Conservation (phyloP, 2,888 invertebrate genomes). For the Andricus quercusramuli region DNA sequence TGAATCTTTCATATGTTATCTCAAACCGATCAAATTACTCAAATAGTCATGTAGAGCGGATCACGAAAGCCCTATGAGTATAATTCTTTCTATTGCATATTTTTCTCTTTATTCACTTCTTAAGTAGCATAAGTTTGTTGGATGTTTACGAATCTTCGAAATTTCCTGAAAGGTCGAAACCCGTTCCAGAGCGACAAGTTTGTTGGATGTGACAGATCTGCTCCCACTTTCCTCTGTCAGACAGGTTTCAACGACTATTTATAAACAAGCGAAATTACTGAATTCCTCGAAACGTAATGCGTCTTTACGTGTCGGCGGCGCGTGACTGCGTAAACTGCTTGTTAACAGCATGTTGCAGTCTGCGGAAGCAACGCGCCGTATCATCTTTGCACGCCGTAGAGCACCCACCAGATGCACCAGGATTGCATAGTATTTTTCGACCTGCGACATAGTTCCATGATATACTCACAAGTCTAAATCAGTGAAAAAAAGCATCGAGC, state of each 20-base stretch:
- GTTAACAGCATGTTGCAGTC: constrained; percentile 66
- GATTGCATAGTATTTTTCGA: constrained; percentile 46
- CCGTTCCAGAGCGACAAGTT: not conserved
- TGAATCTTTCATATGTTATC: not conserved
- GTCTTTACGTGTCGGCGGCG: constrained; percentile 62
- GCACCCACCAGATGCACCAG: constrained; percentile 31
- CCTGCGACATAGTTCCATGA: constrained; percentile 45
- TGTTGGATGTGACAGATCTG: constrained; percentile 42
- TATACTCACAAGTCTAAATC: not conserved
- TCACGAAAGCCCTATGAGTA: too few relatives aligned
- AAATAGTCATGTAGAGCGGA: not conserved
- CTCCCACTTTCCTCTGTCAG: constrained; percentile 31
- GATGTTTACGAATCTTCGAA: too few relatives aligned
- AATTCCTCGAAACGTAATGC: constrained; percentile 53
- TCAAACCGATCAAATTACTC: not conserved
- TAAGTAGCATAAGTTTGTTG: too few relatives aligned
- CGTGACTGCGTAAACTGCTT: constrained; percentile 71
- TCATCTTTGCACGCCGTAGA: constrained; percentile 47
- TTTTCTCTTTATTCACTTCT: too few relatives aligned
- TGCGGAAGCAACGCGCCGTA: constrained; percentile 51
- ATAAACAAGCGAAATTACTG: constrained; percentile 48
- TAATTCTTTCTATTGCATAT: too few relatives aligned
- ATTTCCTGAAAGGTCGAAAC: too few relatives aligned
- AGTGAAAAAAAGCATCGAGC: too few relatives aligned
- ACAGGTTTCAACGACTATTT: constrained; percentile 46